phyloP scores from a whole-genome alignment of 2,888 invertebrate genomes.

The Saturnia japonica region DNA sequence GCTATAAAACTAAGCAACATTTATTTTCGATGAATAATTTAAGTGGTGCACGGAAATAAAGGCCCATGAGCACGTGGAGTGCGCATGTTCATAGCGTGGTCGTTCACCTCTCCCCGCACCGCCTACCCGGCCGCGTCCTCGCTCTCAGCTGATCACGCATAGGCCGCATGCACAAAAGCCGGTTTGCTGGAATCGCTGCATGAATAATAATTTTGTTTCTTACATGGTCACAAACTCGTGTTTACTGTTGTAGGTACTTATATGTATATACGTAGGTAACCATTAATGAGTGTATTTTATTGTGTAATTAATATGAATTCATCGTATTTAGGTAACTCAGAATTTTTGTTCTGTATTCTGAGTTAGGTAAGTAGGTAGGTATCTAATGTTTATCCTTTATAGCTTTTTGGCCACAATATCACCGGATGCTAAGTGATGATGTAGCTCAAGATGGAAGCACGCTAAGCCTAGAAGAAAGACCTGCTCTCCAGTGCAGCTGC shows the following conservation, averaged over 20 bases:
- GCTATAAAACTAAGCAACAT: neutral
- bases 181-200: constrained; percentile 41
- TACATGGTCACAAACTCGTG: neutral
- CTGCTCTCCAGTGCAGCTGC: too few species aligned
- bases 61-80: constrained; percentile 63
- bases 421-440: too few species aligned
- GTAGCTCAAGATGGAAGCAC: too few species aligned
- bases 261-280: neutral
- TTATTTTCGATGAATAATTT: neutral
- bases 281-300: neutral
- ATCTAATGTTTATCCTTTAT: too few species aligned
- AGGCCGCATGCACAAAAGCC: constrained; percentile 56
- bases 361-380: too few species aligned
- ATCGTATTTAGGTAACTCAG: too few species aligned
- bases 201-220: neutral
- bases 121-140: constrained; percentile 29
- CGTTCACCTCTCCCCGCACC: constrained; percentile 31
- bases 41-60: constrained; percentile 53
- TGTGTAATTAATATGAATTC: neutral
- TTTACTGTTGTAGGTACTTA: neutral
- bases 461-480: too few species aligned
- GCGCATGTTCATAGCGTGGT: constrained; percentile 69
- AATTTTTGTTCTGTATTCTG: too few species aligned
- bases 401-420: too few species aligned
- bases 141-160: constrained; percentile 58